Evolutionary conservation across 2,888 invertebrate genomes (phyloP).

Genomic region (Megamerina dolium): DNA sequence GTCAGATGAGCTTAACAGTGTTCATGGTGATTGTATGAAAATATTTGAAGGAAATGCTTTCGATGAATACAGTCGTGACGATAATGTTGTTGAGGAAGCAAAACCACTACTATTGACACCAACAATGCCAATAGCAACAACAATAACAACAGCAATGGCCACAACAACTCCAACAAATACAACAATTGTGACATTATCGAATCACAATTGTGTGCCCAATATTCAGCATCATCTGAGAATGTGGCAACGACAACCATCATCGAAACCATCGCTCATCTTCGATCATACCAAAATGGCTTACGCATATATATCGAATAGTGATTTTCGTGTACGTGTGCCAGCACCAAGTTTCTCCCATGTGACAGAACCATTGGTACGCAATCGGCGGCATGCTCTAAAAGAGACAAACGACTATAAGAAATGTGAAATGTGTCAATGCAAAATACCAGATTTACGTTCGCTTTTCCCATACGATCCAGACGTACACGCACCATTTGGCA

Average conservation of each 20-base stretch:
- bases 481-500: slow-evolving; percentile 27
- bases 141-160: neutral
- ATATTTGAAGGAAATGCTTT: too few species aligned
- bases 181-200: too few species aligned
- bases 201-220: slow-evolving; percentile 1
- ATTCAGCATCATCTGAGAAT: slow-evolving; percentile 15
- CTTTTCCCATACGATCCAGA: slow-evolving; percentile 26
- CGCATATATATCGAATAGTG: slow-evolving; percentile 16
- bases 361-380: slow-evolving; percentile 22
- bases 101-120: neutral
- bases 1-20: too few species aligned
- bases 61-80: too few species aligned
- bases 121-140: neutral
- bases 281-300: slow-evolving; percentile 16
- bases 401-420: slow-evolving; percentile 20
- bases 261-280: slow-evolving; percentile 12
- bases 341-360: slow-evolving; percentile 22
- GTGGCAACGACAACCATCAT: slow-evolving; percentile 21
- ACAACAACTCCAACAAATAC: too few species aligned
- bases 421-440: neutral
- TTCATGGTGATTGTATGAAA: too few species aligned
- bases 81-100: too few species aligned
- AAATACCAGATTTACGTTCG: slow-evolving; percentile 18
- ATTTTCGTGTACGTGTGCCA: slow-evolving; percentile 19
- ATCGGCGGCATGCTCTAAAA: slow-evolving; percentile 24